Conservation (phyloP, 2,797 vertebrate genomes). For the Poeciliopsis gracilis region DNA sequence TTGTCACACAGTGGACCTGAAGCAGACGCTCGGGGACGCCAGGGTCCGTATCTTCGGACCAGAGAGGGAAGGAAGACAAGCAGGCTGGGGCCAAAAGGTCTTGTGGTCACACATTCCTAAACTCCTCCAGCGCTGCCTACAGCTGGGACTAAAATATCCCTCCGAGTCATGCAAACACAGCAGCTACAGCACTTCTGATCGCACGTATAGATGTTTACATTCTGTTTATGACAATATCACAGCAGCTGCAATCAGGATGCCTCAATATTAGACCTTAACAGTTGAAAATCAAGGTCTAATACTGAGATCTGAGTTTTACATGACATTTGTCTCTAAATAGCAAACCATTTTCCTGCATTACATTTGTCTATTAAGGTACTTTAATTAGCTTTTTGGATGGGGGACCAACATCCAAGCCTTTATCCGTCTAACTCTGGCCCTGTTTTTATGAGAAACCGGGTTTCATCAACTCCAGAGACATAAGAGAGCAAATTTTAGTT, state of each 20-base stretch:
- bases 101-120: slow-evolving; percentile 82
- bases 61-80: slow-evolving; percentile 72
- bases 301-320: not conserved
- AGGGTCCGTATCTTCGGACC: slow-evolving; percentile 70
- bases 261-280: not conserved
- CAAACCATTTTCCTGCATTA: not conserved
- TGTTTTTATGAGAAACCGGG: not conserved
- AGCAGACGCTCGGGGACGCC: slow-evolving; percentile 67
- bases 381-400: too few species aligned
- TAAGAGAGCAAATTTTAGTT: not conserved
- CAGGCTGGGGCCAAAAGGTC: slow-evolving; percentile 67
- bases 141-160: slow-evolving; percentile 79
- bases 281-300: not conserved
- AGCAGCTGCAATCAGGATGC: slow-evolving; percentile 19
- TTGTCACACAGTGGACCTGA: slow-evolving; percentile 79
- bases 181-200: slow-evolving; percentile 58
- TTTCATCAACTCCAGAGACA: not conserved
- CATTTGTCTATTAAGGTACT: not conserved
- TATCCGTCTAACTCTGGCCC: too few species aligned
- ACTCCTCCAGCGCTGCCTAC: slow-evolving; percentile 81
- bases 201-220: slow-evolving; percentile 65
- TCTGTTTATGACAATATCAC: slow-evolving; percentile 27
- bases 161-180: slow-evolving; percentile 70
- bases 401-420: too few species aligned
- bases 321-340: not conserved